Evolutionary conservation across 2,113 vertebrate genomes (phyloP).

Genomic region (Vulpes ferrilata): DNA sequence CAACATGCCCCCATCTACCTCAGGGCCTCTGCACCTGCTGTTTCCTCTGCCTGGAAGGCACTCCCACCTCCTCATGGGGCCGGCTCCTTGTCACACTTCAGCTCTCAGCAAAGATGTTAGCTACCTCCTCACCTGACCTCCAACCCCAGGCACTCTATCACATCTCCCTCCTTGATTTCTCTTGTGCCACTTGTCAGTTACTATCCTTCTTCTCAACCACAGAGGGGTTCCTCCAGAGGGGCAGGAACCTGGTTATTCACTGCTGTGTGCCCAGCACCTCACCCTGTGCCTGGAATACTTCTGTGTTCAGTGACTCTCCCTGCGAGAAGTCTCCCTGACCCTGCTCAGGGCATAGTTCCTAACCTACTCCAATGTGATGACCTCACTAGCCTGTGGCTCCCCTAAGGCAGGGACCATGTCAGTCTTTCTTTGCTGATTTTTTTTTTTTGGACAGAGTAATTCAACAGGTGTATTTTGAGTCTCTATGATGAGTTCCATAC

Average conservation of each 20-base stretch:
- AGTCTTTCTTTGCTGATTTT: background rate
- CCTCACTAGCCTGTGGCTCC: background rate
- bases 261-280: background rate
- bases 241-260: background rate
- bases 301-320: background rate
- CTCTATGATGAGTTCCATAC: background rate
- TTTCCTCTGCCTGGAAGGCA: background rate
- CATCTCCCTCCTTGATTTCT: background rate
- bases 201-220: background rate
- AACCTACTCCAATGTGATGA: background rate
- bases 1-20: background rate
- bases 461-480: conserved; percentile 38
- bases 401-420: background rate
- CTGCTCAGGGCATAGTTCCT: background rate
- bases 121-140: background rate
- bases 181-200: background rate
- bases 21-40: background rate
- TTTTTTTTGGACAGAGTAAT: background rate
- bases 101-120: background rate
- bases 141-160: background rate
- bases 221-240: background rate
- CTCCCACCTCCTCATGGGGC: too few species aligned
- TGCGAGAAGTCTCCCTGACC: background rate
- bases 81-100: background rate
- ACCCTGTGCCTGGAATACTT: background rate